phyloP scores from a whole-genome alignment of 37 sponge, comb jelly and placozoan genomes.

The Corticium candelabrum region DNA sequence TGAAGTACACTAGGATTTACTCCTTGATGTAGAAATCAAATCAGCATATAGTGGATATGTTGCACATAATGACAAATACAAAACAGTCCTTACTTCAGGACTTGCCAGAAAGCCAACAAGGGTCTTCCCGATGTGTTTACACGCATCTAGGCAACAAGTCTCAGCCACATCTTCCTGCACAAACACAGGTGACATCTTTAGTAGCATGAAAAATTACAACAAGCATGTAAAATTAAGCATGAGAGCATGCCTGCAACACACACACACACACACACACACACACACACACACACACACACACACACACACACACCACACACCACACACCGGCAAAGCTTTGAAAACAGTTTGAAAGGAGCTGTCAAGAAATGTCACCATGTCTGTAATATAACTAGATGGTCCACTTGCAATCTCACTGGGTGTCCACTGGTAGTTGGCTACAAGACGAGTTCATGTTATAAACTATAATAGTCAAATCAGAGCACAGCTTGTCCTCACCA shows the following conservation, averaged over 20 bases:
- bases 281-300: constrained; percentile 9
- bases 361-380: constrained; percentile 33
- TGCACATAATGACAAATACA: too few relatives aligned
- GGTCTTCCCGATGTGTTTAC: neutral
- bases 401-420: constrained; percentile 17
- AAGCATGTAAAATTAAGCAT: neutral
- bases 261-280: constrained; percentile 15
- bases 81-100: neutral
- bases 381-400: constrained; percentile 42
- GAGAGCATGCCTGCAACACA: too few relatives aligned
- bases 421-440: constrained; percentile 43
- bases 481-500: constrained; percentile 28
- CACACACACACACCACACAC: too few relatives aligned
- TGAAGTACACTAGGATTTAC: too few relatives aligned
- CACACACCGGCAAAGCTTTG: constrained; percentile 2
- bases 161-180: constrained; percentile 2
- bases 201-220: neutral
- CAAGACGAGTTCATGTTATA: neutral
- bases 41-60: too few relatives aligned
- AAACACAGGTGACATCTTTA: neutral
- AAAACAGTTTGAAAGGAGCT: constrained; percentile 32
- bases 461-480: too few relatives aligned
- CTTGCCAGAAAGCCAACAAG: neutral
- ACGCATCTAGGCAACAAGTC: neutral
- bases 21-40: too few relatives aligned